Percentiles rank a stretch among this genome's conserved stretches.
Conservation (phyloP, 2,113 vertebrate species). For the Oncorhynchus keta region DNA sequence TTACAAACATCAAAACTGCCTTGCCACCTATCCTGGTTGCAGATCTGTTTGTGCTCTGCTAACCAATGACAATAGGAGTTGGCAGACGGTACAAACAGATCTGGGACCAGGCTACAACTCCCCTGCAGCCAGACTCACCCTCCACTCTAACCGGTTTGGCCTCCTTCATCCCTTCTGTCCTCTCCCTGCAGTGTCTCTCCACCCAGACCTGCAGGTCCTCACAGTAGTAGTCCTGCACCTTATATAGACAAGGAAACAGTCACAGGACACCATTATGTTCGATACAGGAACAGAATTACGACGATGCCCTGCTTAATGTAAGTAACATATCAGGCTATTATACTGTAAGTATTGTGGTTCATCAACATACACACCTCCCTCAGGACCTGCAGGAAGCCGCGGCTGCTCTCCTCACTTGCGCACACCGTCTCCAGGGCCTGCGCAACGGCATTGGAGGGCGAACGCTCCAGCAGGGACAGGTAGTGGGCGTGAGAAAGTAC, state of each 20-base stretch:
- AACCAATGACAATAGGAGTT: too few relatives aligned
- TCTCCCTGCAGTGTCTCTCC: constrained; percentile 35
- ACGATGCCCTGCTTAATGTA: too few relatives aligned
- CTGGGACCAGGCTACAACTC: too few relatives aligned
- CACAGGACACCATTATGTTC: too few relatives aligned
- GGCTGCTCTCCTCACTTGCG: constrained; percentile 40
- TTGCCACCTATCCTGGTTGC: too few relatives aligned
- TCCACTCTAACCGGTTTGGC: constrained; percentile 9
- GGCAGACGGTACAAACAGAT: too few relatives aligned
- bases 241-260: too few relatives aligned
- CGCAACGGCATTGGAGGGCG: constrained; percentile 56
- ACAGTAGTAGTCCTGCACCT: constrained; percentile 64
- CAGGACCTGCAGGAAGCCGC: constrained; percentile 60
- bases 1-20: too few relatives aligned
- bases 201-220: constrained; percentile 65
- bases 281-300: too few relatives aligned
- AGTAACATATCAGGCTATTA: too few relatives aligned
- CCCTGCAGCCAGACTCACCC: constrained; percentile 26
- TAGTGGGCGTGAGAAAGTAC: constrained; percentile 51
- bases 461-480: constrained; percentile 59
- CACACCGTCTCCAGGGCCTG: constrained; percentile 58
- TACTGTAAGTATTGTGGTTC: too few relatives aligned
- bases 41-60: too few relatives aligned
- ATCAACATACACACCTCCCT: constrained; percentile 26
- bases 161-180: not conserved